Evolutionary conservation across 2,888 invertebrate genomes (phyloP).

Genomic region (Drosophila longiperda): DNA sequence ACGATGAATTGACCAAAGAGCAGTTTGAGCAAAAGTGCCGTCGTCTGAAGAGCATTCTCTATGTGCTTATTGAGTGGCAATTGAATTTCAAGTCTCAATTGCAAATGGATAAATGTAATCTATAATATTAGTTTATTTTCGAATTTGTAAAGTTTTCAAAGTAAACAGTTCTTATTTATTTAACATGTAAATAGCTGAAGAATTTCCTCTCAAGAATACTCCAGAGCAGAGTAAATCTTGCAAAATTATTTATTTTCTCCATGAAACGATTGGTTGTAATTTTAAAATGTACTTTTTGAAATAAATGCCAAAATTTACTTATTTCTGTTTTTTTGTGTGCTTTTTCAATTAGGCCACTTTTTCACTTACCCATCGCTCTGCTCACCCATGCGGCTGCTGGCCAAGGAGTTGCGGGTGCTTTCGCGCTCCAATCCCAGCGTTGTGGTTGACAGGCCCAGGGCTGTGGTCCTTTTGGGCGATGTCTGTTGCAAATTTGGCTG

Average conservation of each 20-base stretch:
- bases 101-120: slow-evolving; percentile 23
- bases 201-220: background rate
- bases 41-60: slow-evolving; percentile 14
- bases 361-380: slow-evolving; percentile 69
- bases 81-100: slow-evolving; percentile 41
- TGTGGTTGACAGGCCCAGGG: slow-evolving; percentile 59
- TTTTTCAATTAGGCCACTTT: slow-evolving; percentile 12
- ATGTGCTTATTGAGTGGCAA: slow-evolving; percentile 17
- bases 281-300: background rate
- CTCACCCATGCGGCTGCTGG: slow-evolving; percentile 70
- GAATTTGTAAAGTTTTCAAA: background rate
- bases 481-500: slow-evolving; percentile 54
- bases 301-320: background rate
- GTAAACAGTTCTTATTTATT: background rate
- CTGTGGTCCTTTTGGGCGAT: slow-evolving; percentile 48
- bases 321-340: slow-evolving; percentile 6
- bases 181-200: background rate
- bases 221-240: background rate
- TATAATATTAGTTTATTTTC: slow-evolving; percentile 3
- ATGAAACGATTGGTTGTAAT: background rate
- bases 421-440: slow-evolving; percentile 66
- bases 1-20: background rate
- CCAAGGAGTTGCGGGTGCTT: slow-evolving; percentile 69
- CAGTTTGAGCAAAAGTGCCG: slow-evolving; percentile 22
- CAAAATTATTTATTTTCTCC: background rate